Evolutionary conservation across 2,113 vertebrate species (phyloP).

Genomic region (Lamprologus ornatipinnis): DNA sequence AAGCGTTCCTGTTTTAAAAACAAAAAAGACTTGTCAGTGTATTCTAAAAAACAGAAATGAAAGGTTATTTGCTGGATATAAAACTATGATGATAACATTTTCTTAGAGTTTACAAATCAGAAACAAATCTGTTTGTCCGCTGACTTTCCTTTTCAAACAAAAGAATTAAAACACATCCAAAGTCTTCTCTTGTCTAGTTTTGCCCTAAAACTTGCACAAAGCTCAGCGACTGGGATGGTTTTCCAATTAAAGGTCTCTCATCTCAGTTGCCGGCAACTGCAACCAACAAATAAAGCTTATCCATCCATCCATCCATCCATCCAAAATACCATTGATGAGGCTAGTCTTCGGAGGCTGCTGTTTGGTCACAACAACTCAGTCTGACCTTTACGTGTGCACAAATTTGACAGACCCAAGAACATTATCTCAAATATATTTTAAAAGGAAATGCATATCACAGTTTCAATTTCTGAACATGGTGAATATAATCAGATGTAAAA

Average conservation of each 20-base stretch:
- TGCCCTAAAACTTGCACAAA: neutral
- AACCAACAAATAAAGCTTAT: neutral
- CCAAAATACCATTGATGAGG: neutral
- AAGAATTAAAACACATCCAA: neutral
- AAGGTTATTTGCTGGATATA: neutral
- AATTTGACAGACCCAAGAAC: neutral
- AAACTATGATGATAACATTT: neutral
- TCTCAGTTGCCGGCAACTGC: neutral
- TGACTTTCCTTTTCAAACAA: neutral
- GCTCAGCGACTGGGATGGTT: neutral
- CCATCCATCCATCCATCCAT: neutral
- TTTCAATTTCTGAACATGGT: neutral
- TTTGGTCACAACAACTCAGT: neutral
- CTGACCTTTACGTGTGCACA: conserved; percentile 76
- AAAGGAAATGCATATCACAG: neutral
- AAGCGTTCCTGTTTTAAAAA: fast-evolving
- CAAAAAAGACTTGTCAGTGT: neutral
- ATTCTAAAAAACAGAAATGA: neutral
- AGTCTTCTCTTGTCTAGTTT: neutral
- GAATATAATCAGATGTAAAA: neutral
- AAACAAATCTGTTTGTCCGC: neutral
- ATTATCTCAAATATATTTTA: neutral
- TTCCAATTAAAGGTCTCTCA: neutral
- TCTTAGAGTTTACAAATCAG: neutral
- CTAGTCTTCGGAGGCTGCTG: neutral